Evolutionary conservation across 2,888 invertebrate genomes (phyloP).

Genomic region (Baccha elongata): DNA sequence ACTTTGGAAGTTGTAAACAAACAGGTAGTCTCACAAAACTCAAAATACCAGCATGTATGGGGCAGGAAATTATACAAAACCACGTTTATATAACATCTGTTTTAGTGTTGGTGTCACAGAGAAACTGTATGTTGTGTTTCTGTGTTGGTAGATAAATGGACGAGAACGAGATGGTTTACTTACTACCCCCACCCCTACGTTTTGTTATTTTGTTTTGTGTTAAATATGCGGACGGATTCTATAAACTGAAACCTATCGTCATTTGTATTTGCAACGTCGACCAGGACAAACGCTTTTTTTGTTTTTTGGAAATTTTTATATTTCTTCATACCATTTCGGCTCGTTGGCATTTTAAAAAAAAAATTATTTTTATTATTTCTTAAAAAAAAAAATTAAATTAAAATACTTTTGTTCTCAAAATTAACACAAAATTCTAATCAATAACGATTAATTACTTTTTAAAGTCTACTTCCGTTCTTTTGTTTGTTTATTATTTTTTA

Average conservation of each 20-base stretch:
- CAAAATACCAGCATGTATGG: not conserved
- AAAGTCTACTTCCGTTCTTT: slow-evolving; percentile 74
- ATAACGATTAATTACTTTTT: slow-evolving; percentile 39
- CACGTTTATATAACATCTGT: not conserved
- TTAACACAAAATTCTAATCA: slow-evolving; percentile 68
- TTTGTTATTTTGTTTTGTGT: slow-evolving; percentile 48
- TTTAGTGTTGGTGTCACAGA: slow-evolving; percentile 39
- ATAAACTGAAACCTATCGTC: slow-evolving; percentile 75
- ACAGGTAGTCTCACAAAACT: slow-evolving; percentile 40
- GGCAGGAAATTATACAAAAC: not conserved
- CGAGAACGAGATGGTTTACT: slow-evolving; percentile 4
- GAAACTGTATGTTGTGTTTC: slow-evolving; percentile 46
- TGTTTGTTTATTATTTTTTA: slow-evolving; percentile 75
- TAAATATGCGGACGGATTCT: slow-evolving; percentile 50
- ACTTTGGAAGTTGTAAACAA: slow-evolving; percentile 27
- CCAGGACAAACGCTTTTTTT: slow-evolving; percentile 79
- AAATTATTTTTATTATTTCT: slow-evolving; percentile 76
- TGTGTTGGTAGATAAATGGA: slow-evolving; percentile 30
- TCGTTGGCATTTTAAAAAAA: slow-evolving; percentile 69
- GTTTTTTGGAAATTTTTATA: slow-evolving; percentile 81
- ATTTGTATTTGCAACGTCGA: slow-evolving; percentile 81
- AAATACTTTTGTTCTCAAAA: slow-evolving; percentile 66
- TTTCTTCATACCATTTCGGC: slow-evolving; percentile 75
- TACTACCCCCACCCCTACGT: slow-evolving; percentile 34
- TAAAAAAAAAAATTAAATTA: slow-evolving; percentile 40